Base-by-base conservation (phyloP, 2,797 vertebrate species). In the Huso huso region DNA sequence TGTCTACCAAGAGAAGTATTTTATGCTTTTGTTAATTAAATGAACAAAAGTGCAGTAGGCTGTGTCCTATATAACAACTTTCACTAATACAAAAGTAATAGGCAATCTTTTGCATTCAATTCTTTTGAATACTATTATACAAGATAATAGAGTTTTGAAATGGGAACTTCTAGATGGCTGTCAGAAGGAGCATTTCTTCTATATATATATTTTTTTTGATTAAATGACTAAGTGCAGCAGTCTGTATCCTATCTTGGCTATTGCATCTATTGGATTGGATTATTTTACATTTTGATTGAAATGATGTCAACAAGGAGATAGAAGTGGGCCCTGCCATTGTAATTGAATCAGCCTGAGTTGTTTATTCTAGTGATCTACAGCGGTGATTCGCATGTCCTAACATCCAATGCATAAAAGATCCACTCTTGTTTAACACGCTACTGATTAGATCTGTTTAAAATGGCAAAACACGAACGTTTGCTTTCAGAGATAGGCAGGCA, bases 251-350 rank as follows among this genome's bases (percentile, higher is more conserved):
- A 91, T 95, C 93, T 93, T 87, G 77, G 76, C 91, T 89, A 92
- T 91, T 87, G 89, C 91, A 93, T 93, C 93, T 89, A 88, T 89
- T 89, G 91, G 90, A 93, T 94, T 95, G 94, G 93, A 95, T 98
- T 97, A 95, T 97, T 98, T 96, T 95, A 96, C 96, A 98, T 98
- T 98, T 97, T 98, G 95, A 98, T 99, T 94, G 95, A 98, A 97
- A 95, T 93, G 95, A 98, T 99, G 95, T 95, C 93, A n/a, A 93
- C 78, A 62, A 73, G 79, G 89, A 93, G 95, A 98, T 97, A 96
- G 95, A 95, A 93, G 90, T 85, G 78, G 83, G 88, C 87, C 89
- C 87, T 86, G 78, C 83, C 90, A 83, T 88, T 93, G 95, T 96
- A 95, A 98, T 94, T 95, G 95, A 95, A 96, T 94, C 92, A 93